Percentiles rank a stretch among this genome's conserved stretches.
These are phyloP conservation scores for Yponomeuta evonymella DNA, from an alignment of 2,888 invertebrate species.

Conservation along the genomic window DNA sequence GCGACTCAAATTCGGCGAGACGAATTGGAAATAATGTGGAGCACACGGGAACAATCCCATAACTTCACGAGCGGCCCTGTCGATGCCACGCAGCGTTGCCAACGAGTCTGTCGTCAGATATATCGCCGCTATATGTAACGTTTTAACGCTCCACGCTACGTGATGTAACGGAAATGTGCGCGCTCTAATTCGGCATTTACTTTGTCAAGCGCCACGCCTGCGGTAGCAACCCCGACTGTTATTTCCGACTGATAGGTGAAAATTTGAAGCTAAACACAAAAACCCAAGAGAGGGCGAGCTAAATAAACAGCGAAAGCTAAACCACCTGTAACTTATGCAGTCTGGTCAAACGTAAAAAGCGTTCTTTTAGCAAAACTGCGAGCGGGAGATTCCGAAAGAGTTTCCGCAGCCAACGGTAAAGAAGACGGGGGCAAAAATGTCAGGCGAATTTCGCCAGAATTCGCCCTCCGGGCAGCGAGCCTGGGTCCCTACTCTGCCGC, in stretches of 20 bases:
- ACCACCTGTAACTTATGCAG: slow-evolving; percentile 13
- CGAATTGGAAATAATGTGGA: not conserved
- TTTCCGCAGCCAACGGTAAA: slow-evolving; percentile 6
- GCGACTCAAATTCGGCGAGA: not conserved
- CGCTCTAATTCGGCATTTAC: not conserved
- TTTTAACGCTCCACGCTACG: not conserved
- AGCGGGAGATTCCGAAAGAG: slow-evolving; percentile 9
- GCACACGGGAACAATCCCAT: not conserved
- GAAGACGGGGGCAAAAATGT: slow-evolving; percentile 11
- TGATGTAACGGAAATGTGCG: not conserved
- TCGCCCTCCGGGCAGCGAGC: slow-evolving; percentile 10
- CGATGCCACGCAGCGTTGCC: slow-evolving; percentile 6
- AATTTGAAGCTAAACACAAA: not conserved
- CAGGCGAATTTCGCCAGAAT: slow-evolving; percentile 15
- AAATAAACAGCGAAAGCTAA: not conserved
- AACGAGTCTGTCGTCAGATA: not conserved
- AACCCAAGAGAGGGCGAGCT: not conserved
- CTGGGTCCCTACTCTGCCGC: not conserved
- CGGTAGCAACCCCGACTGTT: too few species aligned
- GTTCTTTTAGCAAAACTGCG: slow-evolving; percentile 9
- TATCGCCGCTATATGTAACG: slow-evolving; percentile 1
- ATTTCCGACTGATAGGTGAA: not conserved
- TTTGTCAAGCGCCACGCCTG: not conserved
- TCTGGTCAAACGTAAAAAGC: slow-evolving; percentile 12
- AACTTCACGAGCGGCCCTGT: not conserved